A percentile compares a stretch with the other conserved stretches of the same genome.
phyloP scores from a whole-genome alignment of 2,797 vertebrate genomes.

The Microctenopoma stevenorrisi region DNA sequence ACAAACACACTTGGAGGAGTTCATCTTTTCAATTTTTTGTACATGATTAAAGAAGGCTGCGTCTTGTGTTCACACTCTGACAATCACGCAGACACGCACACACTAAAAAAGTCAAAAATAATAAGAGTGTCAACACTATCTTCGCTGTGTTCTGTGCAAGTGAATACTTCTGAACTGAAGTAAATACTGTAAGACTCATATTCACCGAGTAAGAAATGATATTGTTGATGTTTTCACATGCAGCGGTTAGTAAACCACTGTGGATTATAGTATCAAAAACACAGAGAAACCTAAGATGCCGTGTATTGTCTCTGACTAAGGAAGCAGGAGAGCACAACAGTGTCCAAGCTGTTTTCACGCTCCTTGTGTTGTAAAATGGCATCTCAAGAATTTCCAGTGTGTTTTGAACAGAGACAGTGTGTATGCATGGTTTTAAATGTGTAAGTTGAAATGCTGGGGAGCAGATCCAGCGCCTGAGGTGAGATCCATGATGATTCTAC shows the following conservation, averaged over 20 bases:
- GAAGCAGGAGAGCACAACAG: constrained; percentile 32
- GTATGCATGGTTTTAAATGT: constrained; percentile 47
- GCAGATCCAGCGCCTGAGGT: constrained; percentile 5
- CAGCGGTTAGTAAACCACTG: constrained; percentile 43
- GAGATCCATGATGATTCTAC: constrained; percentile 66
- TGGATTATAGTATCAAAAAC: constrained; percentile 47
- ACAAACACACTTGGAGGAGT: constrained; percentile 61
- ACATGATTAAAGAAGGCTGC: constrained; percentile 50
- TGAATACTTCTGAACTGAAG: constrained; percentile 33
- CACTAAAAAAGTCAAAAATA: constrained; percentile 9
- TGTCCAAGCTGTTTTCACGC: constrained; percentile 35
- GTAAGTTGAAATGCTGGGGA: constrained; percentile 14
- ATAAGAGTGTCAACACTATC: constrained; percentile 17
- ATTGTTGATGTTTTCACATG: constrained; percentile 54
- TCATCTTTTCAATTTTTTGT: constrained; percentile 46
- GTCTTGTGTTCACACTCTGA: constrained; percentile 42
- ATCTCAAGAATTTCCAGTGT: constrained; percentile 73
- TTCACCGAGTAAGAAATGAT: constrained; percentile 39
- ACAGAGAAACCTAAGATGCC: constrained; percentile 33
- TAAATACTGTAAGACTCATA: constrained; percentile 47
- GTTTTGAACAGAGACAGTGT: constrained; percentile 64
- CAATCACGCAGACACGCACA: constrained; percentile 31
- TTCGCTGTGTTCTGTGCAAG: constrained; percentile 35
- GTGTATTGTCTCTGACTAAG: constrained; percentile 22
- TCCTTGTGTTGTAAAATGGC: constrained; percentile 28